Percentiles rank a stretch among this genome's conserved stretches.
Evolutionary conservation across 2,113 vertebrate genomes (phyloP).

Genomic region (Paramormyrops kingsleyae): DNA sequence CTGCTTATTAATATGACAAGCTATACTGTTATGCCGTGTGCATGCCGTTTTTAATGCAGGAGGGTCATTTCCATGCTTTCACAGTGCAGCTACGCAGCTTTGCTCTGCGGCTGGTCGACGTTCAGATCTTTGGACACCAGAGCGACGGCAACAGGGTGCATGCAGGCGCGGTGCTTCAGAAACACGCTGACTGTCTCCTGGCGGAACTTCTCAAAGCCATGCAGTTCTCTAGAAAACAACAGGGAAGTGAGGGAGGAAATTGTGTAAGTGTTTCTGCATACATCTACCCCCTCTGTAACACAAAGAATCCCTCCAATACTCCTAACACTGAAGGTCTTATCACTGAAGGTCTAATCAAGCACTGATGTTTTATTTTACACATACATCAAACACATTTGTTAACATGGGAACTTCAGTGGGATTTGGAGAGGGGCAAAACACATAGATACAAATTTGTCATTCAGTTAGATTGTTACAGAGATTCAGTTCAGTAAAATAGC

Average conservation of each 20-base stretch:
- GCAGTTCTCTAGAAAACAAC: conserved; percentile 71
- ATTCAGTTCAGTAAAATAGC: background rate
- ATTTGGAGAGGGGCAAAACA: background rate
- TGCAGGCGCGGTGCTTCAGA: conserved; percentile 57
- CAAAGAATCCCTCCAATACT: background rate
- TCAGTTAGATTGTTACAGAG: background rate
- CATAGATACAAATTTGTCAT: background rate
- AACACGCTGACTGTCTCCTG: conserved; percentile 67
- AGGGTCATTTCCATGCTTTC: background rate
- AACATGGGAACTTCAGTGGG: background rate
- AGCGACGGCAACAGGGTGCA: conserved; percentile 81
- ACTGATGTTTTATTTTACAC: background rate
- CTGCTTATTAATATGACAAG: background rate
- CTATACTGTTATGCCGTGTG: background rate
- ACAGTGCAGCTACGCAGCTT: background rate
- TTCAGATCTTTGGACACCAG: conserved; percentile 83
- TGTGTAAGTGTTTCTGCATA: background rate
- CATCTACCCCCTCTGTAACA: background rate
- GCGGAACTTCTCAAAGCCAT: conserved; percentile 69
- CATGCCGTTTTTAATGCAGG: background rate
- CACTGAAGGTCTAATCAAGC: background rate
- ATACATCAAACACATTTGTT: background rate
- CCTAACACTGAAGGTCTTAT: background rate
- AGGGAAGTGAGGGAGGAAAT: background rate
- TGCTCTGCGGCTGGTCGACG: conserved; percentile 44